Base-by-base conservation (phyloP, 2,888 invertebrate species). In the Therioaphis trifolii region DNA sequence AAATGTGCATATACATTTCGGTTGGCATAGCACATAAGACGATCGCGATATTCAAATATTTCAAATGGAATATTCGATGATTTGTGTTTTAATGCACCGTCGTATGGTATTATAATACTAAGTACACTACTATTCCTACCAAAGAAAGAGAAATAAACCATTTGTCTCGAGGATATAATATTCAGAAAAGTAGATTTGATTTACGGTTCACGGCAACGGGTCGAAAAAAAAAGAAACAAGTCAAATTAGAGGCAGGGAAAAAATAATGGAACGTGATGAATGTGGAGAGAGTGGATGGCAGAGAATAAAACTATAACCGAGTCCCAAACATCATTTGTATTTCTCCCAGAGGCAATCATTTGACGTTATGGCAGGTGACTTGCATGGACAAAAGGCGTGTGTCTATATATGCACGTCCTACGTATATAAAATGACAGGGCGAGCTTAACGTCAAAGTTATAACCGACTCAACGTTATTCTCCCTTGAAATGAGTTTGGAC, bases 301-400 rank as follows among this genome's bases (percentile, higher is more conserved):
- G 18, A 21, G 0, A 66, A 35, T 52, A 66, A 77, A 66, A 66
- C 63, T 2, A 35, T 66, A 63, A 49, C 24, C 40, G n/a, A 55
- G 21, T 69, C 68, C 43, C 35, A 40, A 55, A 43, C 43, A 69
- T 78, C 40, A 78, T 78, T 78, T 78, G 52, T 52, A 55, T 78
- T 68, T 78, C 35, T 69, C 55, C 35, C 68, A 49, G 9, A 78
- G 27, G 27, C 55, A 78, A 78, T 78, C 55, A 18, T 35, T 77
- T 55, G 43, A 69, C 55, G 78, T 78, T 27, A 43, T 55, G 40
- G 52, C 43, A 55, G 68, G 35, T 69, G 68, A 27, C 43, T 78
- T 40, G 52, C 14, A 0, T 24, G 52, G 68, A 69, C 55, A 68
- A 55, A 52, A 78, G 24, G 5, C 9, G 27, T 24, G 9, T 35